phyloP scores from a whole-genome alignment of 2,888 invertebrate genomes.

The Cancer borealis region DNA sequence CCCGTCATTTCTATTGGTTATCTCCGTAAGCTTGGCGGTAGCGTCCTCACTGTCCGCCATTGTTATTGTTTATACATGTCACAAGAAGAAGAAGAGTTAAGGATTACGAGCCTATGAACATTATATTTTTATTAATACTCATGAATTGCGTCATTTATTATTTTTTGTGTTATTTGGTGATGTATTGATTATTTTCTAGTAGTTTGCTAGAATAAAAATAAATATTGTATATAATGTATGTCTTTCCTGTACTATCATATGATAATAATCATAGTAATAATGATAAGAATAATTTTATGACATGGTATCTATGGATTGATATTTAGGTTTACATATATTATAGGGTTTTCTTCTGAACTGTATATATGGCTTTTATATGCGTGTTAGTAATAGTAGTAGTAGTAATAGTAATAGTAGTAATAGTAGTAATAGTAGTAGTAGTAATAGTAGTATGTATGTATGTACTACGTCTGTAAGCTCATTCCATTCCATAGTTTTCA shows the following conservation, averaged over 20 bases:
- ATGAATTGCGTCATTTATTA: background rate
- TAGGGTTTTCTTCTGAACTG: background rate
- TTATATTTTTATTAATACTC: background rate
- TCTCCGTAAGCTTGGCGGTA: conserved; percentile 44
- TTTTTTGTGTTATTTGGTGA: background rate
- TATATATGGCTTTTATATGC: background rate
- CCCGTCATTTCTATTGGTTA: background rate
- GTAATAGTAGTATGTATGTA: background rate
- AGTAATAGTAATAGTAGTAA: conserved; percentile 7
- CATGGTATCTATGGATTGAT: too few relatives aligned
- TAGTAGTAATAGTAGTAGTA: background rate
- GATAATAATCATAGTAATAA: too few relatives aligned
- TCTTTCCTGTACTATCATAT: too few relatives aligned
- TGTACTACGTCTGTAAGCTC: background rate
- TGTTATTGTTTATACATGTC: conserved; percentile 48
- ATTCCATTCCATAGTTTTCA: background rate
- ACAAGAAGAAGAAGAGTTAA: background rate
- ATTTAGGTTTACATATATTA: too few relatives aligned
- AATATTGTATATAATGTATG: too few relatives aligned
- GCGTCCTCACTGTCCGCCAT: conserved; percentile 64
- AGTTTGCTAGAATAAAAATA: too few relatives aligned
- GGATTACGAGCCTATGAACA: background rate
- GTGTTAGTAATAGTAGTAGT: background rate
- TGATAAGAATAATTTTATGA: too few relatives aligned
- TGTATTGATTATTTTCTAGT: too few relatives aligned